These are phyloP conservation scores for Ceratina japonica DNA, from an alignment of 1,140 invertebrate genomes.

Conservation along the genomic window DNA sequence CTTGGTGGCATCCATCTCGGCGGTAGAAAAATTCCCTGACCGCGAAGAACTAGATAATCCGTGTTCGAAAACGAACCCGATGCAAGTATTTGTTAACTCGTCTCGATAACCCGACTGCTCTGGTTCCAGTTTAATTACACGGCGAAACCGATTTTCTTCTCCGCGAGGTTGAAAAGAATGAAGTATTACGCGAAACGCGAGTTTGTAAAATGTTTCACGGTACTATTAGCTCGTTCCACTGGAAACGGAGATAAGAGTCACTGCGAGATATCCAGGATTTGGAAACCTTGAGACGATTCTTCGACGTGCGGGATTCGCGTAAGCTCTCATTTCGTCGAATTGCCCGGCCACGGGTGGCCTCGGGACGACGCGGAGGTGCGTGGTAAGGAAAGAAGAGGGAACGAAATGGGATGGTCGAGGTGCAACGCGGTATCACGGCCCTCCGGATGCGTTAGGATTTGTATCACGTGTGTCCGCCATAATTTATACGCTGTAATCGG, in stretches of 20 bases:
- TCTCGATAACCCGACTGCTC: neutral
- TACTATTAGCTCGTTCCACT: neutral
- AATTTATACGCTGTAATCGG: conserved; percentile 58
- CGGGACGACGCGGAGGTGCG: too few relatives aligned
- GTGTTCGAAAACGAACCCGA: too few relatives aligned
- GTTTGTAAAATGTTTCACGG: neutral
- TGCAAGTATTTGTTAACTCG: too few relatives aligned
- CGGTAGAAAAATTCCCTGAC: too few relatives aligned
- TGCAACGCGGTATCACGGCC: neutral
- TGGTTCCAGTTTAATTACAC: neutral
- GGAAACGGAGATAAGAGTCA: too few relatives aligned
- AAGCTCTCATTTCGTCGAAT: neutral
- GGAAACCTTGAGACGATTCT: neutral
- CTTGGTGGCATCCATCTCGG: too few relatives aligned
- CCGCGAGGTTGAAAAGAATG: neutral
- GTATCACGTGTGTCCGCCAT: conserved; percentile 57
- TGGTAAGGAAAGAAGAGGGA: neutral
- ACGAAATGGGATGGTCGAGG: neutral
- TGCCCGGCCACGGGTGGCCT: too few relatives aligned
- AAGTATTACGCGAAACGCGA: too few relatives aligned
- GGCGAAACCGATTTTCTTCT: neutral
- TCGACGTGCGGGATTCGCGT: neutral
- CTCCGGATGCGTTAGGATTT: conserved; percentile 46
- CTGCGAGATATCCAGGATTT: too few relatives aligned
- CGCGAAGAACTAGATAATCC: too few relatives aligned